Conservation (phyloP, 2,888 invertebrate genomes). For the Drosophila maculinotata region DNA sequence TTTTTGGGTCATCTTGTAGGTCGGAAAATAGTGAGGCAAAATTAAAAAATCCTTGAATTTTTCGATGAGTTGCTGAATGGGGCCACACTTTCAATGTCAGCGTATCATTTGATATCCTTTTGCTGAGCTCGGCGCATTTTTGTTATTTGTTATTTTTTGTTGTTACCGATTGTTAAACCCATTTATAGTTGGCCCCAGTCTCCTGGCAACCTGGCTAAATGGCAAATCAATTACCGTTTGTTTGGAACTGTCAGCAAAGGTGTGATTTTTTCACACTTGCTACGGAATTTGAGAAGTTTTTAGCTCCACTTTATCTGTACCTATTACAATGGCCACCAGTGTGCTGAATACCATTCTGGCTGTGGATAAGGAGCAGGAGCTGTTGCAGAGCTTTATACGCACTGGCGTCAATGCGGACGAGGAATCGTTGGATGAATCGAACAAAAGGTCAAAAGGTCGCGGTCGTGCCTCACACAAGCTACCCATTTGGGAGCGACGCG, state of each 20-base stretch:
- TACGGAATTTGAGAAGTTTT: not conserved
- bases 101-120: not conserved
- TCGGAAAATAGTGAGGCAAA: too few species aligned
- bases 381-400: slow-evolving; percentile 92
- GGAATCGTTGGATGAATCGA: slow-evolving; percentile 85
- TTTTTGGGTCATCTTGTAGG: too few species aligned
- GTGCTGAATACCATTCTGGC: slow-evolving; percentile 88
- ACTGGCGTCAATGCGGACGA: slow-evolving; percentile 88
- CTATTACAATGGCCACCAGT: slow-evolving; percentile 78
- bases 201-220: slow-evolving; percentile 69
- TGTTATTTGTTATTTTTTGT: slow-evolving; percentile 55
- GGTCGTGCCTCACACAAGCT: slow-evolving; percentile 57
- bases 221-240: slow-evolving; percentile 61
- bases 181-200: slow-evolving; percentile 46
- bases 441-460: slow-evolving; percentile 66
- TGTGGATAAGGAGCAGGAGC: slow-evolving; percentile 89
- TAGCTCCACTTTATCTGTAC: too few species aligned
- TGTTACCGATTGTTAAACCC: slow-evolving; percentile 69
- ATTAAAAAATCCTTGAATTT: too few species aligned
- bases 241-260: slow-evolving; percentile 59
- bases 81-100: slow-evolving; percentile 3
- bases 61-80: too few species aligned
- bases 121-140: slow-evolving; percentile 15
- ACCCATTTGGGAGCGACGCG: slow-evolving; percentile 70
- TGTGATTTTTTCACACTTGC: slow-evolving; percentile 67